Evolutionary conservation across 35 echinoderm and acorn worm species (phyloP).

Genomic region (Lytechinus variegatus): DNA sequence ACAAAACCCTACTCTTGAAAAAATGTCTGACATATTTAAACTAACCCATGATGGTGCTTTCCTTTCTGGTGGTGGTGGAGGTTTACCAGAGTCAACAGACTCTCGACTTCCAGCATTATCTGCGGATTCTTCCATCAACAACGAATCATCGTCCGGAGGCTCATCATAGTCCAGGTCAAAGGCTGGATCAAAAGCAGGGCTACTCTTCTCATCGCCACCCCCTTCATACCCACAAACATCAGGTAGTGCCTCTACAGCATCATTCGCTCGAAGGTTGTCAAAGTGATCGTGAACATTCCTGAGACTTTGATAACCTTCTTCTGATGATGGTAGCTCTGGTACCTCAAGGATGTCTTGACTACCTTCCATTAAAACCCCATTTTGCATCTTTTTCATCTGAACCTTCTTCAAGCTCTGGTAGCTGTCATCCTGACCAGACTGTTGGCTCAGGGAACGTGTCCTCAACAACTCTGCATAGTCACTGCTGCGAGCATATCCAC

Average conservation of each 20-base stretch:
- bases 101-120: background rate
- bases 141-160: constrained; percentile 61
- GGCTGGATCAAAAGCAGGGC: constrained; percentile 28
- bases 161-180: constrained; percentile 65
- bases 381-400: constrained; percentile 43
- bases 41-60: constrained; percentile 43
- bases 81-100: constrained; percentile 21
- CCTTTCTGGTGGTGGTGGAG: constrained; percentile 39
- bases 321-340: constrained; percentile 6
- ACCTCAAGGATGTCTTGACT: constrained; percentile 9
- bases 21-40: background rate
- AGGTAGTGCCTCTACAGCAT: constrained; percentile 22
- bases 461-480: constrained; percentile 61
- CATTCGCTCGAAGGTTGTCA: background rate
- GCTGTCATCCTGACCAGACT: constrained; percentile 37
- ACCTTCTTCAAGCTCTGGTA: constrained; percentile 60
- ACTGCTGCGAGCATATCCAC: constrained; percentile 38
- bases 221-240: constrained; percentile 29
- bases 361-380: constrained; percentile 49
- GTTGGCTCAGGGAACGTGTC: constrained; percentile 22
- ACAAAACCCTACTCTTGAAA: background rate
- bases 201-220: constrained; percentile 48
- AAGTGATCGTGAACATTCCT: constrained; percentile 47
- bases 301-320: constrained; percentile 46
- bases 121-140: constrained; percentile 57